Percentiles rank a stretch among this genome's conserved stretches.
Conservation (phyloP, 2,888 invertebrate genomes). For the Yponomeuta malinellus region DNA sequence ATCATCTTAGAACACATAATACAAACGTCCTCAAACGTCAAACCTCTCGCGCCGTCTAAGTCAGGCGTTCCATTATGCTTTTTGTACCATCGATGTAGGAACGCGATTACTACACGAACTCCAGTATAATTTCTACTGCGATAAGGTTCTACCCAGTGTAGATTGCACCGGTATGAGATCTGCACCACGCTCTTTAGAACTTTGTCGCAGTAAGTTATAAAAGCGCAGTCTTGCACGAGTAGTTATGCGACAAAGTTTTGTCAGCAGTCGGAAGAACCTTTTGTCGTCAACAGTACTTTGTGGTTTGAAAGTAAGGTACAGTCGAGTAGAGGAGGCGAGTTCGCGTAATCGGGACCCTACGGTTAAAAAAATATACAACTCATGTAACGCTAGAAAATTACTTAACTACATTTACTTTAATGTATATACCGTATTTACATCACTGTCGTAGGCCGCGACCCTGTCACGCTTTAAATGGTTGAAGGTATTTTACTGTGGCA, state of each 20-base stretch:
- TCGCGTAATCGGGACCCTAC: slow-evolving; percentile 58
- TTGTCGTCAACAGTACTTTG: neutral
- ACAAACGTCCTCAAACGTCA: slow-evolving; percentile 22
- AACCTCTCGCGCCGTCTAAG: slow-evolving; percentile 18
- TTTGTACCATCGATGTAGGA: slow-evolving; percentile 62
- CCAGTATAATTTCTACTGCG: slow-evolving; percentile 17
- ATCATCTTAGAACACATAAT: slow-evolving; percentile 28
- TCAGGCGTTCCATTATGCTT: slow-evolving; percentile 47
- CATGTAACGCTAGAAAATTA: slow-evolving; percentile 23
- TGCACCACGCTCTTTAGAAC: neutral
- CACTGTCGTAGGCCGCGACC: slow-evolving; percentile 21
- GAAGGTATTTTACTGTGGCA: slow-evolving; percentile 6
- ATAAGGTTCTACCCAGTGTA: neutral
- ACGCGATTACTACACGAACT: slow-evolving; percentile 43
- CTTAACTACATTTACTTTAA: slow-evolving; percentile 22
- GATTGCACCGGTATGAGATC: neutral
- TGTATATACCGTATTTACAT: slow-evolving; percentile 31
- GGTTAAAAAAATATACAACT: slow-evolving; percentile 43
- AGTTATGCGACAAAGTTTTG: neutral
- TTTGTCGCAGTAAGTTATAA: neutral
- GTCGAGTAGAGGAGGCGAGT: slow-evolving; percentile 25
- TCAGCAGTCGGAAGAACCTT: neutral
- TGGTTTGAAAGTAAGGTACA: slow-evolving; percentile 12
- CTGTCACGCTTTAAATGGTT: slow-evolving; percentile 5
- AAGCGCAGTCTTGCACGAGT: neutral